phyloP scores from a whole-genome alignment of 2,888 invertebrate genomes.

The Chromoteleia sp. region DNA sequence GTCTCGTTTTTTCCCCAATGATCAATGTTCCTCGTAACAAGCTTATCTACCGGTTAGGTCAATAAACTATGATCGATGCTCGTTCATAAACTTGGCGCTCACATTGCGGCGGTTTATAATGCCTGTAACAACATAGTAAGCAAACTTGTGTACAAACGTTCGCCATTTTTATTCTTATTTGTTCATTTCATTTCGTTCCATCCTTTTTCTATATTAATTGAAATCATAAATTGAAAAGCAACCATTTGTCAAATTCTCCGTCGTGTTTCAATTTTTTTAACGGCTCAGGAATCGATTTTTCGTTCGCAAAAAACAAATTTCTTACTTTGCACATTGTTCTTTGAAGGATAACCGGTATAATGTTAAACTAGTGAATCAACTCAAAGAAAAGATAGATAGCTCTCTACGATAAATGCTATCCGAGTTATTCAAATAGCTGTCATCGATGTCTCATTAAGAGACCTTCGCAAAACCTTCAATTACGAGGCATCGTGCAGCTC shows the following conservation, averaged over 20 bases:
- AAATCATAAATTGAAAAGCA: slow-evolving; percentile 26
- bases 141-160: slow-evolving; percentile 34
- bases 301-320: slow-evolving; percentile 22
- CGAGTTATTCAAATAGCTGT: slow-evolving; percentile 74
- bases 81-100: slow-evolving; percentile 62
- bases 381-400: slow-evolving; percentile 70
- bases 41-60: slow-evolving; percentile 65
- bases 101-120: slow-evolving; percentile 51
- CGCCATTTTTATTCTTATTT: slow-evolving; percentile 3
- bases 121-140: slow-evolving; percentile 51
- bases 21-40: slow-evolving; percentile 61
- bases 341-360: slow-evolving; percentile 53
- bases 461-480: slow-evolving; percentile 69
- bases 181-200: neutral
- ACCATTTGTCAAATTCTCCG: slow-evolving; percentile 36
- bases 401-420: slow-evolving; percentile 68
- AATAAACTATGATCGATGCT: slow-evolving; percentile 66
- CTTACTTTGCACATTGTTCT: slow-evolving; percentile 20
- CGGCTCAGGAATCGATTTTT: neutral
- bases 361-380: slow-evolving; percentile 36
- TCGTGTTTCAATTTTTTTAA: slow-evolving; percentile 1
- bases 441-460: slow-evolving; percentile 74
- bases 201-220: neutral
- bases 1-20: slow-evolving; percentile 52
- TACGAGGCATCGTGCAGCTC: slow-evolving; percentile 42